Percentiles rank a stretch among this genome's conserved stretches.
Evolutionary conservation across 2,113 vertebrate genomes (phyloP).

Genomic region (Etia nguti): DNA sequence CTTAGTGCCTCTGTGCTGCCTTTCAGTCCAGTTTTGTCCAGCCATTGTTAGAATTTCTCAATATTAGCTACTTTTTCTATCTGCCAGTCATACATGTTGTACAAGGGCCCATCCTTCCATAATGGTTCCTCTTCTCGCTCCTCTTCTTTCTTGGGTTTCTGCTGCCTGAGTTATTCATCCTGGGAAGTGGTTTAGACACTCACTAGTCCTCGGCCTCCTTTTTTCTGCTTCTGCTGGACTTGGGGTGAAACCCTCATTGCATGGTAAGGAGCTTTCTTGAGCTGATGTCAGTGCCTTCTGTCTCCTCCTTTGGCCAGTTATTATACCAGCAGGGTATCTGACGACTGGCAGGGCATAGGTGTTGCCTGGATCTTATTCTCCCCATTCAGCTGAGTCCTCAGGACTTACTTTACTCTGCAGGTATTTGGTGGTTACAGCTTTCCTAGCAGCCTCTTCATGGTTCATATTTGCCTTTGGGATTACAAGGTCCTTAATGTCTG

Average conservation of each 20-base stretch:
- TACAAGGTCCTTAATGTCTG: not conserved
- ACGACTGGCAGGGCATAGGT: not conserved
- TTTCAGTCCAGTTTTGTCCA: not conserved
- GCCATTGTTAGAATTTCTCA: not conserved
- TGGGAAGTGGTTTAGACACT: not conserved
- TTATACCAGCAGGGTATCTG: not conserved
- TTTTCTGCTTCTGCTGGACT: not conserved
- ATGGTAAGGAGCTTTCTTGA: not conserved
- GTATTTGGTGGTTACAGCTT: not conserved
- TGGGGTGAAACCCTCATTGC: not conserved
- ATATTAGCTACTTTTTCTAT: not conserved
- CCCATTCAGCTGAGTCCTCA: not conserved
- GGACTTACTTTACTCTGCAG: not conserved
- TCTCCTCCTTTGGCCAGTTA: not conserved
- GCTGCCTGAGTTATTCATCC: too few species aligned
- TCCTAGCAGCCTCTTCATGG: not conserved
- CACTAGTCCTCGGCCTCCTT: not conserved
- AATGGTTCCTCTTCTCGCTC: not conserved
- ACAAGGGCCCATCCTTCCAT: not conserved
- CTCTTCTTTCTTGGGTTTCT: not conserved
- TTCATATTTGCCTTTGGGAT: not conserved
- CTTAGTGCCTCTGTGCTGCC: not conserved
- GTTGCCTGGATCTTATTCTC: not conserved
- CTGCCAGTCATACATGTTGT: not conserved
- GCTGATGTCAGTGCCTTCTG: not conserved